phyloP scores from a whole-genome alignment of 2,797 vertebrate genomes.

The Sebastes itinus region DNA sequence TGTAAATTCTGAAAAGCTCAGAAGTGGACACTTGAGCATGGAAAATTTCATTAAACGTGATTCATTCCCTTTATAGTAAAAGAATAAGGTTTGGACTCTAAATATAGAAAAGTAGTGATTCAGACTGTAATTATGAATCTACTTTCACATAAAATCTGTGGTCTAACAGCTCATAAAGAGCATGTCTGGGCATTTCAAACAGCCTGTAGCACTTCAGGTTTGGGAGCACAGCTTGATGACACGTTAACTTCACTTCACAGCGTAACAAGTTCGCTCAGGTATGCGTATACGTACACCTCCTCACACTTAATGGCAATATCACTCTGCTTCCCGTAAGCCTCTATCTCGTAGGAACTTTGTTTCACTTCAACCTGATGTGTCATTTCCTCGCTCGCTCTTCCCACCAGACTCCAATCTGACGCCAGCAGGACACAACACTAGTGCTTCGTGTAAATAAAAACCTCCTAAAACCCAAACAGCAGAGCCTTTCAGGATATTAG shows the following conservation, averaged over 20 bases:
- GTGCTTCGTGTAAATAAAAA: conserved; percentile 63
- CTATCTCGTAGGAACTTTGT: not conserved
- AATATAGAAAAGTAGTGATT: conserved; percentile 8
- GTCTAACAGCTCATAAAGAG: not conserved
- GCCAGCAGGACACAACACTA: conserved; percentile 50
- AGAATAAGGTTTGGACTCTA: not conserved
- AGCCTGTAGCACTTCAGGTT: not conserved
- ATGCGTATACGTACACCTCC: not conserved
- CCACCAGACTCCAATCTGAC: conserved; percentile 48
- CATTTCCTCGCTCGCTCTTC: conserved; percentile 30
- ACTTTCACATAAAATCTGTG: not conserved
- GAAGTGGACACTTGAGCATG: not conserved
- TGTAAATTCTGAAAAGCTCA: too few species aligned
- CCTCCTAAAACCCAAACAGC: conserved; percentile 63
- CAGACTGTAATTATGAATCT: not conserved
- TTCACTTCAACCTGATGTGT: conserved; percentile 1
- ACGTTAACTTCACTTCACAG: not conserved
- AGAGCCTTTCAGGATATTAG: conserved; percentile 33
- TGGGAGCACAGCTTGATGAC: not conserved
- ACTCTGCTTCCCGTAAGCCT: conserved; percentile 24
- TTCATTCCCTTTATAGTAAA: not conserved
- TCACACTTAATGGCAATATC: not conserved
- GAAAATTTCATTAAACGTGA: not conserved
- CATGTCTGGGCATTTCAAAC: not conserved
- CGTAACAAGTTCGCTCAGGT: not conserved